These are phyloP conservation scores for Channa striata DNA, from an alignment of 2,797 vertebrate genomes.

Conservation along the genomic window DNA sequence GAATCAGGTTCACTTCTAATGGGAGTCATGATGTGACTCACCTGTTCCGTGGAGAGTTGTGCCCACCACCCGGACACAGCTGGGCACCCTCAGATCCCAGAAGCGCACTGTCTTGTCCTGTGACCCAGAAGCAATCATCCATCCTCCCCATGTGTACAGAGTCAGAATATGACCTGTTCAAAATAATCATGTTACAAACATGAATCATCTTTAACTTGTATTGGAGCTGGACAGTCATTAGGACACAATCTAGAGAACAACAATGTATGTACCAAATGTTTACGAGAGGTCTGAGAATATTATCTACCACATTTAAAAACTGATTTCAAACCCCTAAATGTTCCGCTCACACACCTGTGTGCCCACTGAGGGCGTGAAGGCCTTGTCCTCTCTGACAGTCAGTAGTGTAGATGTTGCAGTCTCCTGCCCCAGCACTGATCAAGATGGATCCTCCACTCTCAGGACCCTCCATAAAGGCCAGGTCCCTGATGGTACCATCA, in stretches of 20 bases:
- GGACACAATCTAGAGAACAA: not conserved
- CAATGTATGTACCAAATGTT: not conserved
- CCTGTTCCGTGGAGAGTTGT: constrained; percentile 95
- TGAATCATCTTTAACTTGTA: not conserved
- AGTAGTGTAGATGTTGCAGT: constrained; percentile 99
- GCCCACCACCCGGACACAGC: constrained; percentile 96
- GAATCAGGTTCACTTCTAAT: not conserved
- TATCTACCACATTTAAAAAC: not conserved
- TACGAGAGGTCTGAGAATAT: not conserved
- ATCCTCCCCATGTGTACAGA: constrained; percentile 97
- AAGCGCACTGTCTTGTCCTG: constrained; percentile 98
- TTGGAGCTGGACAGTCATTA: not conserved
- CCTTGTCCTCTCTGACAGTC: constrained; percentile 97
- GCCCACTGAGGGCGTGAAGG: constrained; percentile 96
- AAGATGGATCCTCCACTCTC: constrained; percentile 96
- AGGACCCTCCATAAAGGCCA: constrained; percentile 98
- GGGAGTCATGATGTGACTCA: constrained; percentile 45
- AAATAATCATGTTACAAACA: not conserved
- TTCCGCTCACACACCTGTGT: constrained; percentile 87
- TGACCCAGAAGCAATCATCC: constrained; percentile 98
- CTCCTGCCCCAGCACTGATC: constrained; percentile 97
- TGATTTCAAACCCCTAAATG: not conserved
- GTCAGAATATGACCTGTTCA: constrained; percentile 94
- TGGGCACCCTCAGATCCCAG: constrained; percentile 97
- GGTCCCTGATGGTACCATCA: constrained; percentile 96